A percentile compares a stretch with the other conserved stretches of the same genome.
phyloP scores from a whole-genome alignment of 2,888 invertebrate genomes.

The Phortica magna region DNA sequence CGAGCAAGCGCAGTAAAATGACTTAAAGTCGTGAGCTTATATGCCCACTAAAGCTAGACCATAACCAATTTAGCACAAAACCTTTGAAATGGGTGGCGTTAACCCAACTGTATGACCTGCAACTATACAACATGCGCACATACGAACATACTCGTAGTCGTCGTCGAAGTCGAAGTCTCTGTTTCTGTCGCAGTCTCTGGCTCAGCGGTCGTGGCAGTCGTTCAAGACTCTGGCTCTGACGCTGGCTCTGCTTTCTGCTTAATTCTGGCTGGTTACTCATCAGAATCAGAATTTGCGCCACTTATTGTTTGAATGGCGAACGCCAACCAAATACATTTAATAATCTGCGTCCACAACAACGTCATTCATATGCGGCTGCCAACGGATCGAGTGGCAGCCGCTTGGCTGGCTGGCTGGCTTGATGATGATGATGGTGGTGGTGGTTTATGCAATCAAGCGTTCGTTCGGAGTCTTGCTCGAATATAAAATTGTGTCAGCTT shows the following conservation, averaged over 20 bases:
- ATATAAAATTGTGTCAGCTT: no score
- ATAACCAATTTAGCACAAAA: slow-evolving; percentile 51
- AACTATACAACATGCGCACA: not conserved
- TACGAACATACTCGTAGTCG: not conserved
- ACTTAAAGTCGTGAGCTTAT: slow-evolving; percentile 52
- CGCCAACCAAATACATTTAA: not conserved
- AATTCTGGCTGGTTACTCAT: not conserved
- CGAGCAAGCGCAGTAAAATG: slow-evolving; percentile 15
- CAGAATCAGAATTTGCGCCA: slow-evolving; percentile 15
- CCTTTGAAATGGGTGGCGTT: slow-evolving; percentile 26
- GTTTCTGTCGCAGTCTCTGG: slow-evolving; percentile 3
- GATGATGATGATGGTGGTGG: not conserved
- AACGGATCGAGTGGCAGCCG: not conserved
- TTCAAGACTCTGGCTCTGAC: not conserved
- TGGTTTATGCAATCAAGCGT: not conserved
- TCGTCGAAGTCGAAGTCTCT: not conserved
- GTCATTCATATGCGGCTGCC: not conserved
- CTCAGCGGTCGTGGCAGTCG: not conserved
- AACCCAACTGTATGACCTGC: slow-evolving; percentile 17
- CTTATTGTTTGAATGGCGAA: slow-evolving; percentile 2
- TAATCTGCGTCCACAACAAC: not conserved
- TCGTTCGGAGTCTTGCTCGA: no score
- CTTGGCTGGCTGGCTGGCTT: not conserved
- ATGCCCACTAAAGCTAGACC: slow-evolving; percentile 58
- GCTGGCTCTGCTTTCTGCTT: not conserved